phyloP scores from a whole-genome alignment of 2,797 vertebrate genomes.

The Catamblyrhynchus diadema region DNA sequence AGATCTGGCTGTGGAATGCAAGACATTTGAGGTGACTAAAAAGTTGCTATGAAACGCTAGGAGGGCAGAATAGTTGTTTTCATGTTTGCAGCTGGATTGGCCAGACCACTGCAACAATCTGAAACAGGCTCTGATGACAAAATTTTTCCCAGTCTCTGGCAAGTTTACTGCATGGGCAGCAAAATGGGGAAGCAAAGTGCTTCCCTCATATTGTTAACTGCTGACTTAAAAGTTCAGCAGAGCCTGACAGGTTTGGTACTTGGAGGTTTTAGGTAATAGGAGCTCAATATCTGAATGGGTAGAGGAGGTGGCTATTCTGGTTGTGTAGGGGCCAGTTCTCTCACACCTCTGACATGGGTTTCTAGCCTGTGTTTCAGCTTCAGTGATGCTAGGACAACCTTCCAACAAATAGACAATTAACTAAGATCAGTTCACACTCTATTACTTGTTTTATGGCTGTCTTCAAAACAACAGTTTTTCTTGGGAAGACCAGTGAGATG shows the following conservation, averaged over 20 bases:
- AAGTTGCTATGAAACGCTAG: not conserved
- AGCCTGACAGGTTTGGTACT: not conserved
- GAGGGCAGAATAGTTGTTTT: not conserved
- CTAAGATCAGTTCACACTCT: not conserved
- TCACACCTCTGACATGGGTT: not conserved
- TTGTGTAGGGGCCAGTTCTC: not conserved
- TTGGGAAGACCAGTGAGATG: not conserved
- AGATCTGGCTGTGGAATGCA: not conserved
- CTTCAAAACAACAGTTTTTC: not conserved
- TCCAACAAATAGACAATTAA: not conserved
- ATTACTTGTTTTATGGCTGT: not conserved
- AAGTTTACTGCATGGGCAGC: not conserved
- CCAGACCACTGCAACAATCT: not conserved
- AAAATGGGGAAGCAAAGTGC: not conserved
- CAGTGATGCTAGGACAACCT: not conserved
- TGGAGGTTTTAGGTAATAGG: not conserved
- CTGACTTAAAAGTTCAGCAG: not conserved
- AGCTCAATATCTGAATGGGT: not conserved
- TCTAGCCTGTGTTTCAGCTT: not conserved
- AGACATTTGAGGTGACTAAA: not conserved
- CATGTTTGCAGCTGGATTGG: not conserved
- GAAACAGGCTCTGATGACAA: not conserved
- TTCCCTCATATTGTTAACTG: rapidly evolving
- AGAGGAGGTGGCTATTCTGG: not conserved
- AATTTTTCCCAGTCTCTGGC: not conserved